Percentiles rank a stretch among this genome's conserved stretches.
These are phyloP conservation scores for Oligia latruncula DNA, from an alignment of 2,888 invertebrate genomes.

Conservation along the genomic window DNA sequence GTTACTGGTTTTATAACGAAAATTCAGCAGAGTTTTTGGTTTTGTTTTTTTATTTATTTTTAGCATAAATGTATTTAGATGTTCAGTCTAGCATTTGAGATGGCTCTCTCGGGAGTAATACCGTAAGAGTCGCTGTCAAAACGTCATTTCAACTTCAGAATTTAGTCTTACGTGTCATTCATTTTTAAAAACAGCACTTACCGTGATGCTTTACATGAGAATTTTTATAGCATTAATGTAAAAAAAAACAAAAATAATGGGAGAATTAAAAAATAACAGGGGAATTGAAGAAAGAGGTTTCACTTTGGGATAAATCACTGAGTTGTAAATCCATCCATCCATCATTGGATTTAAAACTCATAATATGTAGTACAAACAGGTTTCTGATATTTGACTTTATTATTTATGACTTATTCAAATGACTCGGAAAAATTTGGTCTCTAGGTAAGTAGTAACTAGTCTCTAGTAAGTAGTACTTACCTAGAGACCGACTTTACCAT, in stretches of 20 bases:
- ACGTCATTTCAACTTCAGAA: conserved; percentile 8
- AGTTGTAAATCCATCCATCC: background rate
- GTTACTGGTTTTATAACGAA: background rate
- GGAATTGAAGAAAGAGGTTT: background rate
- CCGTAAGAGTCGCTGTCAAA: conserved; percentile 2
- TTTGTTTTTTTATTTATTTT: background rate
- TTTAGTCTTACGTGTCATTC: background rate
- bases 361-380: no score
- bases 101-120: background rate
- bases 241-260: background rate
- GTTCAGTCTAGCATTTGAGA: background rate
- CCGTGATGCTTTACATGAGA: background rate
- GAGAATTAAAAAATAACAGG: background rate
- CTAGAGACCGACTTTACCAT: no score
- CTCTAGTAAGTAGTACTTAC: background rate
- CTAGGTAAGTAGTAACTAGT: background rate
- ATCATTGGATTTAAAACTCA: no score
- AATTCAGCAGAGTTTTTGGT: background rate
- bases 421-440: background rate
- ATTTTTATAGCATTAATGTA: no score
- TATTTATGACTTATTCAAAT: background rate
- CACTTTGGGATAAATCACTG: background rate
- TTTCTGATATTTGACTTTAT: no score
- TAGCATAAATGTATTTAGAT: background rate
- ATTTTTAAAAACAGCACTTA: background rate